Base-by-base conservation (phyloP, 2,888 invertebrate genomes). In the Romanomermis culicivorax region DNA sequence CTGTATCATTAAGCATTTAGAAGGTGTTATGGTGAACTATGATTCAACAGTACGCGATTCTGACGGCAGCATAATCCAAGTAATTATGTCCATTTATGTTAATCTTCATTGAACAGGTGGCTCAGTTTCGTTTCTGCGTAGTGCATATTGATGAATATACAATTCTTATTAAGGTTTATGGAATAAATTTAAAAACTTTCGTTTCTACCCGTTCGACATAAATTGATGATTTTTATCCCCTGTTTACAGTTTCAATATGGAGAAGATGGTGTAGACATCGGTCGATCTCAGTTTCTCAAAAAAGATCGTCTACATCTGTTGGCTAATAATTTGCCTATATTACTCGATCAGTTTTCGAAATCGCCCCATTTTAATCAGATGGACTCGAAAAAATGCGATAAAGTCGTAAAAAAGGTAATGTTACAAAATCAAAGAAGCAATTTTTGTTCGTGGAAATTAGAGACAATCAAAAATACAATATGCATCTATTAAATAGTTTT, bases 1-100 rank as follows among this genome's bases (percentile, higher is more conserved):
- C 59, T 97, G 97, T 72, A 75, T 99, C 7, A 85, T 97, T 56
- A 99, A 99, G 71, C 91, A 95, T 74, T 74, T 99, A 59, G 99
- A 99, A 75, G 93, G 93, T 2, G 71, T 99, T n/a, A 78, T 77
- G 54, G 83, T 95, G 0, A 78, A 80, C 55, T 95, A 97, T 68
- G 97, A 99, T 70, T 75, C 83, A 65, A 95, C 95, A 0, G 97
- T 97, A 0, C 77, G 95, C 59, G 95, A 99, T 68, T 81, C 84
- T 57, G 95, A 97, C 70, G 82, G 83, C 30, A 83, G 83, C 67
- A 79, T 99, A 1, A 78, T 97, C 53, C 95, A 89, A 74, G 78
- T 80, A 64, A 65, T 55, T 47, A 11, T 26, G 17, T 11, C 42
- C n/a, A 17, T 42, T 11, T 51, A 48, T 45, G 11, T 11, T 14